phyloP scores from a whole-genome alignment of 2,113 vertebrate genomes.

The Spea multiplicata region DNA sequence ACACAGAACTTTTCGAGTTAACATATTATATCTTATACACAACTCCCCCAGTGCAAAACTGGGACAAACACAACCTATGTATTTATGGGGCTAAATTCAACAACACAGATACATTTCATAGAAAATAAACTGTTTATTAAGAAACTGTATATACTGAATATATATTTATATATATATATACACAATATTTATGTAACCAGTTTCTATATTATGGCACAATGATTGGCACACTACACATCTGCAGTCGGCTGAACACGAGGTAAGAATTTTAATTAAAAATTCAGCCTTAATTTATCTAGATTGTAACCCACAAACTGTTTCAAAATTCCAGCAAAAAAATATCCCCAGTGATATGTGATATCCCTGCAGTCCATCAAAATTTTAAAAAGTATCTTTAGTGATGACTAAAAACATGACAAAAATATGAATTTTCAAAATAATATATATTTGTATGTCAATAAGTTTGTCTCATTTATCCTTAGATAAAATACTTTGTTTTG shows the following conservation, averaged over 20 bases:
- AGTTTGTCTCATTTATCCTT: no score
- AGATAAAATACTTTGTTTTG: background rate
- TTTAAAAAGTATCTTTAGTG: conserved; percentile 10
- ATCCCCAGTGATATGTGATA: background rate
- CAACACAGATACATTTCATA: conserved; percentile 67
- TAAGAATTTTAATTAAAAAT: conserved; percentile 72
- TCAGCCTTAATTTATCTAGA: conserved; percentile 9
- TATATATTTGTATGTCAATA: no score
- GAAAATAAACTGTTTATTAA: conserved; percentile 88
- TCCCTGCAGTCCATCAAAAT: conserved; percentile 16
- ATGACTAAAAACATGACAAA: background rate
- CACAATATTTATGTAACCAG: conserved; percentile 73
- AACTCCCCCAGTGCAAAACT: no score
- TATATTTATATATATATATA: conserved; percentile 28
- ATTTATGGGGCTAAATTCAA: background rate
- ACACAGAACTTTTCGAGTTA: no score
- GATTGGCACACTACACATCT: conserved; percentile 10
- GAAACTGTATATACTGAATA: conserved; percentile 84
- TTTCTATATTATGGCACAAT: conserved; percentile 36
- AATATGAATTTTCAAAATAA: no score
- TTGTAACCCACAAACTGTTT: background rate
- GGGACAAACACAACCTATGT: no score
- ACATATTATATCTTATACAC: no score
- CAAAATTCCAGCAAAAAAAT: no score
- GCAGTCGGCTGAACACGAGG: conserved; percentile 66